A percentile compares a stretch with the other conserved stretches of the same genome.
phyloP scores from a whole-genome alignment of 1,140 invertebrate species.

The Amphibalanus amphitrite region DNA sequence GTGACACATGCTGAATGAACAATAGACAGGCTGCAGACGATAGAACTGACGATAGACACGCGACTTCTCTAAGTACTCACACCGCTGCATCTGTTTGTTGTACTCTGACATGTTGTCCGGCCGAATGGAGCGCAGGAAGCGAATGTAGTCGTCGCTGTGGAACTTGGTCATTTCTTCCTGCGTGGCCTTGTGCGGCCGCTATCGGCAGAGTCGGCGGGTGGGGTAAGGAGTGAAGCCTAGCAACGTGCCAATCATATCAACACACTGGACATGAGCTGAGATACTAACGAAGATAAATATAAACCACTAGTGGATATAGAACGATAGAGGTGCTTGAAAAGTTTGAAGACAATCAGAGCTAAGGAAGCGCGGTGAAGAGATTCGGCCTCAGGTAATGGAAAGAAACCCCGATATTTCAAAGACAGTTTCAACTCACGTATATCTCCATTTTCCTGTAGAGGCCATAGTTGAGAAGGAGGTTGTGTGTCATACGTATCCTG shows the following conservation, averaged over 20 bases:
- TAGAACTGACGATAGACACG: too few relatives aligned
- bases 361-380: too few relatives aligned
- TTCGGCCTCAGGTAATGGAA: too few relatives aligned
- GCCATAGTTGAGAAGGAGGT: slow-evolving; percentile 96
- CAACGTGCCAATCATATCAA: slow-evolving; percentile 8
- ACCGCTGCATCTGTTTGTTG: slow-evolving; percentile 99
- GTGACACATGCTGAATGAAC: too few relatives aligned
- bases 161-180: slow-evolving; percentile 99
- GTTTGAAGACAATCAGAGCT: too few relatives aligned
- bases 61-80: slow-evolving; percentile 37
- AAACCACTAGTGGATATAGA: too few relatives aligned
- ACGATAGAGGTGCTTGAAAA: too few relatives aligned
- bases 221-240: background rate
- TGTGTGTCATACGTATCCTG: slow-evolving; percentile 99
- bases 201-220: slow-evolving; percentile 20
- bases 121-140: slow-evolving; percentile 87
- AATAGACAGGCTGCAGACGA: too few relatives aligned
- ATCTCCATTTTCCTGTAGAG: slow-evolving; percentile 99
- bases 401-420: too few relatives aligned
- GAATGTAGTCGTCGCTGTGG: slow-evolving; percentile 98
- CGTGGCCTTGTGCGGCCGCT: slow-evolving; percentile 97
- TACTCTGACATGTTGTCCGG: slow-evolving; percentile 99
- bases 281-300: too few relatives aligned
- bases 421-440: slow-evolving; percentile 56
- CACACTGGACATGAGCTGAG: too few relatives aligned